A percentile compares a stretch with the other conserved stretches of the same genome.
Conservation (phyloP, 2,797 vertebrate genomes). For the Ctenopoma multispine region DNA sequence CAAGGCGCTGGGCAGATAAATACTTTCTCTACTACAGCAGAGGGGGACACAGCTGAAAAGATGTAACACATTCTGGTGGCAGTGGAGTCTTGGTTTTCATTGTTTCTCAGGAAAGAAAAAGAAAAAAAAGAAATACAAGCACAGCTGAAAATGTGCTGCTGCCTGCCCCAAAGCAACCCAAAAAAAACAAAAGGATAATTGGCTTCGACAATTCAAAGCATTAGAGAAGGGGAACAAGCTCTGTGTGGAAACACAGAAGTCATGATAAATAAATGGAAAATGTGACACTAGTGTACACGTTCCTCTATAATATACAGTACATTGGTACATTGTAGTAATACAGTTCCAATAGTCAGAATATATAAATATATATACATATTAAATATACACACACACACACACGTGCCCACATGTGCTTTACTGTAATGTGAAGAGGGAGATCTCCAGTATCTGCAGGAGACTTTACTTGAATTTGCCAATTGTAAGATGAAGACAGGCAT, state of each 20-base stretch:
- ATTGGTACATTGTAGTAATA: not conserved
- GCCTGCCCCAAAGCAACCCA: not conserved
- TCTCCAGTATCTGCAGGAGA: not conserved
- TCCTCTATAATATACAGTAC: constrained; percentile 6
- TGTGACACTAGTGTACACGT: constrained; percentile 5
- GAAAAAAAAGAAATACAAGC: constrained; percentile 41
- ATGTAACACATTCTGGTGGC: constrained; percentile 7
- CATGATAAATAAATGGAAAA: constrained; percentile 12
- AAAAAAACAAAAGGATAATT: constrained; percentile 39
- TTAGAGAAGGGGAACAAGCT: constrained; percentile 30
- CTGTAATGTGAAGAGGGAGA: not conserved
- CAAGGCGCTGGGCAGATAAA: constrained; percentile 19
- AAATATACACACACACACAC: no score
- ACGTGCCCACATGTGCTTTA: not conserved
- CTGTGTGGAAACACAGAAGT: constrained; percentile 10
- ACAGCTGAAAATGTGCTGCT: constrained; percentile 7
- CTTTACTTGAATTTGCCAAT: constrained; percentile 16
- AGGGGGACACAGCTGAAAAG: constrained; percentile 20
- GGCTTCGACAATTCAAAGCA: constrained; percentile 30
- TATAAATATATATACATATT: no score
- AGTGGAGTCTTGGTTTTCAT: constrained; percentile 36
- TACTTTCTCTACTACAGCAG: constrained; percentile 26
- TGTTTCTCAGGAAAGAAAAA: constrained; percentile 34
- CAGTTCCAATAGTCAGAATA: not conserved
- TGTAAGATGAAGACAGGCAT: constrained; percentile 2